Conservation (phyloP, 1,140 invertebrate genomes). For the Hyposmocoma kahamanoa region DNA sequence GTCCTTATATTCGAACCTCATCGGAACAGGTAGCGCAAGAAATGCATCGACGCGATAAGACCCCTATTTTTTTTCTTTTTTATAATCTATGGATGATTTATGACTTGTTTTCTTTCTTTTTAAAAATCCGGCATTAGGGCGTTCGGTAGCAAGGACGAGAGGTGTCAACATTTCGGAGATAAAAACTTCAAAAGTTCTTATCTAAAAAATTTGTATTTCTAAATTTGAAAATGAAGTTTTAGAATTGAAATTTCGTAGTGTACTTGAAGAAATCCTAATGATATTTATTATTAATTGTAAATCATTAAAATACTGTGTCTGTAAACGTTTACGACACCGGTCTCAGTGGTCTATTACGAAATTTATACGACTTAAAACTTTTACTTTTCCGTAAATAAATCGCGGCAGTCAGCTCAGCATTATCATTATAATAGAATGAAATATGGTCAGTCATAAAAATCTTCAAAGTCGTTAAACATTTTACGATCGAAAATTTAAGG, state of each 20-base stretch:
- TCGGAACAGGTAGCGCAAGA: slow-evolving; percentile 39
- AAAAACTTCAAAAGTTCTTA: too few relatives aligned
- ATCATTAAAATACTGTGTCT: too few relatives aligned
- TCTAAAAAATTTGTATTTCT: too few relatives aligned
- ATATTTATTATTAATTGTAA: too few relatives aligned
- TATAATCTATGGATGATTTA: slow-evolving; percentile 41
- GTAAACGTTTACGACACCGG: background rate
- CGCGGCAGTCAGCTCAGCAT: slow-evolving; percentile 8
- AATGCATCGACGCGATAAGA: slow-evolving; percentile 45
- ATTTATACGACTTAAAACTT: slow-evolving; percentile 11
- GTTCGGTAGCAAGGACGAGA: too few relatives aligned
- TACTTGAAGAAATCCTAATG: too few relatives aligned
- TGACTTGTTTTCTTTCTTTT: slow-evolving; percentile 31
- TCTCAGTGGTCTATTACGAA: background rate
- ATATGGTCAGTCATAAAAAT: slow-evolving; percentile 38
- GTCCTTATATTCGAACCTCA: background rate
- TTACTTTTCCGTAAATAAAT: slow-evolving; percentile 24
- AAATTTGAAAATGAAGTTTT: too few relatives aligned
- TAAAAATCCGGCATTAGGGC: too few relatives aligned
- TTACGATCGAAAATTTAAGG: slow-evolving; percentile 39
- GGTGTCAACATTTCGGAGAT: too few relatives aligned
- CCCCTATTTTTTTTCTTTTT: slow-evolving; percentile 23
- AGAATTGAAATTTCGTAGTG: too few relatives aligned
- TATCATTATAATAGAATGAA: slow-evolving; percentile 34
- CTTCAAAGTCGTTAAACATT: slow-evolving; percentile 39